A percentile compares a stretch with the other conserved stretches of the same genome.
phyloP scores from a whole-genome alignment of 92 coral and sea anemone species.

The Epizoanthus illoricatus region DNA sequence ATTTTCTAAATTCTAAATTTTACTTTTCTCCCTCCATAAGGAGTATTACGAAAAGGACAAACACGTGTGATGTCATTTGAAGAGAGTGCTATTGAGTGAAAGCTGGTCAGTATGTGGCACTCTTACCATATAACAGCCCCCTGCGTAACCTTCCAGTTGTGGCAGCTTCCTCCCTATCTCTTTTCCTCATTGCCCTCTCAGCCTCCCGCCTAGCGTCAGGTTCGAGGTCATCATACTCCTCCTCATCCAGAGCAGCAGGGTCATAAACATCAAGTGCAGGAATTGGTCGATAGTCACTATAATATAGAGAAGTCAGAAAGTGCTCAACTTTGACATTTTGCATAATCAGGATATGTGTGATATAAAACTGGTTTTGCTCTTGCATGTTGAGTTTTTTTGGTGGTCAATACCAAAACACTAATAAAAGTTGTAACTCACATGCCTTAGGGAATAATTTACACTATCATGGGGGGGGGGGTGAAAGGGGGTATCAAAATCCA shows the following conservation, averaged over 20 bases:
- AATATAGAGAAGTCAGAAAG: not conserved
- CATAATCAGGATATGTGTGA: not conserved
- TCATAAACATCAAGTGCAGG: constrained; percentile 95
- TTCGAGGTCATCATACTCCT: constrained; percentile 82
- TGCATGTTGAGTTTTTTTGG: not conserved
- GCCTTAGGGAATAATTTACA: no score
- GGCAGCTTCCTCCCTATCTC: constrained; percentile 93
- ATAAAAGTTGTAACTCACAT: no score
- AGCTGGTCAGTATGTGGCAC: not conserved
- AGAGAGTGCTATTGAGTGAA: no score
- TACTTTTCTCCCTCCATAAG: no score
- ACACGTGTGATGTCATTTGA: not conserved
- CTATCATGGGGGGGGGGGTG: no score
- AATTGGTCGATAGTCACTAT: constrained; percentile 93
- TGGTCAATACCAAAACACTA: not conserved
- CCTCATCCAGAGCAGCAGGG: constrained; percentile 75
- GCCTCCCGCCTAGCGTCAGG: constrained; percentile 90
- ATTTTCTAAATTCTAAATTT: no score
- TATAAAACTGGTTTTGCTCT: not conserved
- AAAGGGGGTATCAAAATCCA: no score
- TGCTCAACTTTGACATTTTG: not conserved
- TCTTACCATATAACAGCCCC: constrained; percentile 90
- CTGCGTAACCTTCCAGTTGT: constrained; percentile 86
- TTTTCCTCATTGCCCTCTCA: constrained; percentile 87
- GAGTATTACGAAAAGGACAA: no score